phyloP scores from a whole-genome alignment of 2,113 vertebrate species.

The Chaenogobius annularis region DNA sequence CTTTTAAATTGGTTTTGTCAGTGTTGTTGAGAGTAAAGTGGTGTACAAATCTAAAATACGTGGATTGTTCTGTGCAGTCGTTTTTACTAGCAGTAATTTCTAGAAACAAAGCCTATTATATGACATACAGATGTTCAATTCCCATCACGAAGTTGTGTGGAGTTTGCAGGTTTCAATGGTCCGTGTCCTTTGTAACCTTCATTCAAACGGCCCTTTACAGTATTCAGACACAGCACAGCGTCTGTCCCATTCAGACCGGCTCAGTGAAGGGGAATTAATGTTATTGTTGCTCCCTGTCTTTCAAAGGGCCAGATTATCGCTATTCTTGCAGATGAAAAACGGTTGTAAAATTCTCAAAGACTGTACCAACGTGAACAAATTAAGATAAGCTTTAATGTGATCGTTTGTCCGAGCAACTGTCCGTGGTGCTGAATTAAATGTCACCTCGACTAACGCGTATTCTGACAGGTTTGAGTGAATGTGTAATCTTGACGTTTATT shows the following conservation, averaged over 20 bases:
- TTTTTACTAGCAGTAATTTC: neutral
- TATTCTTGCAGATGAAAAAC: constrained; percentile 5
- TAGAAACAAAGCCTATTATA: neutral
- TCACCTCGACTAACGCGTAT: constrained; percentile 3
- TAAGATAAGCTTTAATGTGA: neutral
- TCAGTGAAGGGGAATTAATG: constrained; percentile 54
- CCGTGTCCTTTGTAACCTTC: neutral
- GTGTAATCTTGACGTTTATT: neutral
- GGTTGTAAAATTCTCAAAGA: neutral
- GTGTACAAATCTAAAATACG: neutral
- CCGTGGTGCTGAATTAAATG: constrained; percentile 67
- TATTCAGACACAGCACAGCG: constrained; percentile 13
- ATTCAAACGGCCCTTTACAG: constrained; percentile 34
- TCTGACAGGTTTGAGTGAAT: neutral
- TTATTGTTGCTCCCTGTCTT: constrained; percentile 50
- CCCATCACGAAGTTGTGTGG: neutral
- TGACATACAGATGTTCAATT: neutral
- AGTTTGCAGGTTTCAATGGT: neutral
- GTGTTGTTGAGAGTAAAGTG: neutral
- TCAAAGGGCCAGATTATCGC: constrained; percentile 20
- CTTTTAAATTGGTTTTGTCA: neutral
- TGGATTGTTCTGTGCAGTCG: neutral
- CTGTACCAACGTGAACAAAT: neutral
- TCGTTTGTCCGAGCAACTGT: constrained; percentile 44
- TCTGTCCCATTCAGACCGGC: constrained; percentile 21